Conservation (phyloP, 2,113 vertebrate species). For the Sitta europaea region DNA sequence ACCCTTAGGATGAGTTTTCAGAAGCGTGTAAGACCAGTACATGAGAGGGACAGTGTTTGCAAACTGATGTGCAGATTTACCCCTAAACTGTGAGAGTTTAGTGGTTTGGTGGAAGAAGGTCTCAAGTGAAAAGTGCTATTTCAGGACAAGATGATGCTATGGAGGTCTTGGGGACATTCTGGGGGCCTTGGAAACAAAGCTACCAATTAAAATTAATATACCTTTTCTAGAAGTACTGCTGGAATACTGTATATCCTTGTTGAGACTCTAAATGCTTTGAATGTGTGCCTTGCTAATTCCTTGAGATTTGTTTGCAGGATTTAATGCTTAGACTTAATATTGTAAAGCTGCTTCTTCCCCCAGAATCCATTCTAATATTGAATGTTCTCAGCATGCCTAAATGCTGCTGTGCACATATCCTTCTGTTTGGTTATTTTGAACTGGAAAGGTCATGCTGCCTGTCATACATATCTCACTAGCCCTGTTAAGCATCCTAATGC, state of each 20-base stretch:
- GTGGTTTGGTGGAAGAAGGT: not conserved
- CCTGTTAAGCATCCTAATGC: slow-evolving; percentile 29
- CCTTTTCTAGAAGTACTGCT: not conserved
- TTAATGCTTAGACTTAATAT: not conserved
- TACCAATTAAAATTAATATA: not conserved
- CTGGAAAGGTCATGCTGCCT: slow-evolving; percentile 49
- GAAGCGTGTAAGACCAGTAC: too few relatives aligned
- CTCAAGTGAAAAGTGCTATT: not conserved
- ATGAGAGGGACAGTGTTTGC: not conserved
- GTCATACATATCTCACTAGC: slow-evolving; percentile 36
- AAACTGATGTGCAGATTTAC: not conserved
- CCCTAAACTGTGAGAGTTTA: not conserved
- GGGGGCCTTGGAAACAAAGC: not conserved
- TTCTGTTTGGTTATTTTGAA: slow-evolving; percentile 33
- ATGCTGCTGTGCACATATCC: not conserved
- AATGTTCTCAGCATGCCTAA: not conserved
- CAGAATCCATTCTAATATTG: not conserved
- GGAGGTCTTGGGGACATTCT: not conserved
- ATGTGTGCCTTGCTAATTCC: not conserved
- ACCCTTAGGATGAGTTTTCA: not conserved
- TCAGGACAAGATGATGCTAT: not conserved
- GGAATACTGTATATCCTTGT: not conserved
- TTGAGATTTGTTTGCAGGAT: not conserved
- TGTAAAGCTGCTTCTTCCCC: not conserved
- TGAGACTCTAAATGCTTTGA: not conserved